Evolutionary conservation across 92 coral and sea anemone species (phyloP), one percentile per base, ranked within the genome.

Genomic region (Muricea muricata): DNA sequence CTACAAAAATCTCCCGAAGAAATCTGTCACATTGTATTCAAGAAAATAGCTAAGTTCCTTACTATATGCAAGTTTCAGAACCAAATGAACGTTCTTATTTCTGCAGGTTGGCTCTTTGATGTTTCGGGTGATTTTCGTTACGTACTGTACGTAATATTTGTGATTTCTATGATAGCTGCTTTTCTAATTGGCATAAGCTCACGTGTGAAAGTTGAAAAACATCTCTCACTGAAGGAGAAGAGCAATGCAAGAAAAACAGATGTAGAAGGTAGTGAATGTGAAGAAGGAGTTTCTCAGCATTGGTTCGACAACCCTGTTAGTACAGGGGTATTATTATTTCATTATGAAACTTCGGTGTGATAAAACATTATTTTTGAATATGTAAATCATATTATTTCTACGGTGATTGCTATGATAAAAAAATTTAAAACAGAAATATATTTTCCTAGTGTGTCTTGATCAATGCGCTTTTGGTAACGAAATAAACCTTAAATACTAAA

Each of bases 81-180:
- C n/a, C n/a, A n/a, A n/a, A 63, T 63, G n/a, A 63, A 26, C 30
- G 0, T 10, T 63, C n/a, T 54, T 14, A 13, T 15, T 63, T 9
- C 10, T 63, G 30, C 30, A 70, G 76, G 76, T n/a, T 70, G 76
- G 76, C 12, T 70, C 2, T 70, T 70, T 42, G 76, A 70, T 18
- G 21, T 70, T 37, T 35, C 76, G 8, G 76, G 76, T 3, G 76
- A 70, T 21, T 70, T 70, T 70, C 76, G 76, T 70, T 70, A 70
- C 30, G 76, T 40, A 37, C 17, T 70, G 2, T 70, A 70, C 39
- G 29, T 42, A 7, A 25, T 42, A 0, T 35, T 40, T 42, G 76
- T 70, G 76, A 42, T 70, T 37, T 7, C 48, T 37, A 37, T 70
- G 28, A 37, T 40, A 24, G 48, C 76, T 9, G 32, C 76, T 8